Evolutionary conservation across 2,797 vertebrate genomes (phyloP).

Genomic region (Sphenodon punctatus): DNA sequence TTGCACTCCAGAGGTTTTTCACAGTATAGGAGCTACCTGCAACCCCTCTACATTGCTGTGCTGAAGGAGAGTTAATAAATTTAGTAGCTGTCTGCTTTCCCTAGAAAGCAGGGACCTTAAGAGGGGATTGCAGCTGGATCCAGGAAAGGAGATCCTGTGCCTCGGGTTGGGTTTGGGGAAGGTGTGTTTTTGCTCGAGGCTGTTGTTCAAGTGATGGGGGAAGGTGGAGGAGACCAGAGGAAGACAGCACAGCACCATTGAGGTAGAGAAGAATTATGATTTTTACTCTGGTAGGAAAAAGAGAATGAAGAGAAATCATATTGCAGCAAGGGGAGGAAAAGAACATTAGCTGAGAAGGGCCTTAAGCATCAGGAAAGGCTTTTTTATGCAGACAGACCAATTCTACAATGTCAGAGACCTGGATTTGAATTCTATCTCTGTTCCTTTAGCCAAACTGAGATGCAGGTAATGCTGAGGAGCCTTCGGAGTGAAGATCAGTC

Average conservation of each 20-base stretch:
- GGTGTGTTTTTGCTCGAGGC: background rate
- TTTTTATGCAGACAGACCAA: no score
- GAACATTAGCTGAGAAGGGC: background rate
- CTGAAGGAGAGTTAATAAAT: no score
- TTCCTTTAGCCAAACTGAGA: background rate
- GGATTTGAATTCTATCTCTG: background rate
- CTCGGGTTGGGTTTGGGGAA: background rate
- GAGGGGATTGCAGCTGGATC: background rate
- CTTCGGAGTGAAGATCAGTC: background rate
- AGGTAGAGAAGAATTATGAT: no score
- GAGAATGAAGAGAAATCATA: background rate
- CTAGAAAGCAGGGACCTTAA: no score
- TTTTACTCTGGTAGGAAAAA: background rate
- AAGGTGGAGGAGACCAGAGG: background rate
- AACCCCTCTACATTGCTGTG: no score
- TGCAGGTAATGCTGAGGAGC: background rate
- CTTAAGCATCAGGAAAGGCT: no score
- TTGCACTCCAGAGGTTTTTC: no score
- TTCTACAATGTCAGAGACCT: background rate
- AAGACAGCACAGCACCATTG: background rate
- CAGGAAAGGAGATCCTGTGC: background rate
- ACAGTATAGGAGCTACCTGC: no score
- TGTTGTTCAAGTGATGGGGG: background rate
- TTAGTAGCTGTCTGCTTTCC: no score
- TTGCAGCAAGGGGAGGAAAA: background rate